These are phyloP conservation scores for Semicossyphus pulcher DNA, from an alignment of 2,113 vertebrate genomes.

Conservation along the genomic window DNA sequence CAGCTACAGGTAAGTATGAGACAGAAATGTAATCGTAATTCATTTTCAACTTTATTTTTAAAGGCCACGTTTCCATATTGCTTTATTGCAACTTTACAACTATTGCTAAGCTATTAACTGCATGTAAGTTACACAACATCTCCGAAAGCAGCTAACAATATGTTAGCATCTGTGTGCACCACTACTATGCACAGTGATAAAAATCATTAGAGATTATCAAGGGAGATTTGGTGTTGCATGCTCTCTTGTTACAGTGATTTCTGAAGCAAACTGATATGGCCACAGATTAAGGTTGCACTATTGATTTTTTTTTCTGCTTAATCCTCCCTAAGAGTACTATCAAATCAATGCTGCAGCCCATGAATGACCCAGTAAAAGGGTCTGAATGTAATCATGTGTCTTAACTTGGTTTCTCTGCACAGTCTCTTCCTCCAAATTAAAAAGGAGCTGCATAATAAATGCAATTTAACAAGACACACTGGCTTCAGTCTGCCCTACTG, in stretches of 20 bases:
- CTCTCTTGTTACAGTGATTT: slow-evolving; percentile 53
- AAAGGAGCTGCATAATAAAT: not conserved
- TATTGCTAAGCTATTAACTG: not conserved
- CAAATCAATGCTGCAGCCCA: slow-evolving; percentile 56
- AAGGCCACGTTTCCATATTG: no score
- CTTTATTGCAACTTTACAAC: not conserved
- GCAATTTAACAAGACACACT: not conserved
- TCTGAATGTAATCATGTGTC: slow-evolving; percentile 42
- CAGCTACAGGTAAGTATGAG: slow-evolving; percentile 89
- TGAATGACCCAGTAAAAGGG: slow-evolving; percentile 48
- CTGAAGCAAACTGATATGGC: slow-evolving; percentile 32
- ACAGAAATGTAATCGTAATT: no score
- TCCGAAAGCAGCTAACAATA: not conserved
- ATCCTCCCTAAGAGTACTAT: slow-evolving; percentile 36
- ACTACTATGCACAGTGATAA: not conserved
- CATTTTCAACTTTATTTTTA: no score
- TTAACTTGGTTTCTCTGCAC: slow-evolving; percentile 30
- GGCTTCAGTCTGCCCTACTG: not conserved
- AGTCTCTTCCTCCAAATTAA: slow-evolving; percentile 32
- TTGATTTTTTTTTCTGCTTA: slow-evolving; percentile 49
- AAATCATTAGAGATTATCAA: not conserved
- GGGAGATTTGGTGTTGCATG: not conserved
- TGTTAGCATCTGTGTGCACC: not conserved
- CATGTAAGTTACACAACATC: not conserved
- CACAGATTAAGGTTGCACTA: slow-evolving; percentile 52